These are phyloP conservation scores for Thamnaconus septentrionalis DNA, from an alignment of 2,113 vertebrate genomes.

Conservation along the genomic window DNA sequence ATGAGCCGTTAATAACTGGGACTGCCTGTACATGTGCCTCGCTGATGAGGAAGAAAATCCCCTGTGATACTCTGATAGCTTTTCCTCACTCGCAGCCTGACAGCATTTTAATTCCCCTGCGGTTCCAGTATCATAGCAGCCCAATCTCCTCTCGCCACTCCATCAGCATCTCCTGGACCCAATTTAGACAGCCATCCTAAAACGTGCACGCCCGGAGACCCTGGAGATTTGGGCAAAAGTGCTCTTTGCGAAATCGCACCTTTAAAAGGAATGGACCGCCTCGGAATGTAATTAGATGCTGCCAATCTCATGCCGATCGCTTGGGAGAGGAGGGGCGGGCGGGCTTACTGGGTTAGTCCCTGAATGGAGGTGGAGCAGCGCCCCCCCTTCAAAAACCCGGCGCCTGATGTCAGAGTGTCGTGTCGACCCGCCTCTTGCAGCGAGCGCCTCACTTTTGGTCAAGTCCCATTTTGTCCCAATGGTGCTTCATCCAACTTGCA, in stretches of 20 bases:
- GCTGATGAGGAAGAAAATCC: conserved; percentile 53
- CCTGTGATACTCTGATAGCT: conserved; percentile 49
- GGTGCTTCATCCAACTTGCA: conserved; percentile 39
- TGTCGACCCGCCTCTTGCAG: conserved; percentile 14
- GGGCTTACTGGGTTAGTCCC: conserved; percentile 15
- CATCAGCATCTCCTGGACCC: conserved; percentile 62
- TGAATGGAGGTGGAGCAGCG: conserved; percentile 49
- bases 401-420: conserved; percentile 34
- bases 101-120: conserved; percentile 62
- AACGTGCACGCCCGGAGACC: conserved; percentile 44
- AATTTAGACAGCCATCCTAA: conserved; percentile 66
- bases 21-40: conserved; percentile 42
- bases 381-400: conserved; percentile 9
- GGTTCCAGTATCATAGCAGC: conserved; percentile 57
- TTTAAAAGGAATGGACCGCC: conserved; percentile 44
- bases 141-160: conserved; percentile 51
- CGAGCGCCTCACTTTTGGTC: no score
- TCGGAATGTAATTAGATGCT: conserved; percentile 63
- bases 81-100: conserved; percentile 56
- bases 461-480: no score
- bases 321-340: conserved; percentile 16
- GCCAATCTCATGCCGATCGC: conserved; percentile 59
- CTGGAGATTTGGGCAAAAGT: conserved; percentile 34
- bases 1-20: conserved; percentile 27
- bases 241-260: conserved; percentile 48